Conservation (phyloP, 2,113 vertebrate species). For the Puntigrus tetrazona region DNA sequence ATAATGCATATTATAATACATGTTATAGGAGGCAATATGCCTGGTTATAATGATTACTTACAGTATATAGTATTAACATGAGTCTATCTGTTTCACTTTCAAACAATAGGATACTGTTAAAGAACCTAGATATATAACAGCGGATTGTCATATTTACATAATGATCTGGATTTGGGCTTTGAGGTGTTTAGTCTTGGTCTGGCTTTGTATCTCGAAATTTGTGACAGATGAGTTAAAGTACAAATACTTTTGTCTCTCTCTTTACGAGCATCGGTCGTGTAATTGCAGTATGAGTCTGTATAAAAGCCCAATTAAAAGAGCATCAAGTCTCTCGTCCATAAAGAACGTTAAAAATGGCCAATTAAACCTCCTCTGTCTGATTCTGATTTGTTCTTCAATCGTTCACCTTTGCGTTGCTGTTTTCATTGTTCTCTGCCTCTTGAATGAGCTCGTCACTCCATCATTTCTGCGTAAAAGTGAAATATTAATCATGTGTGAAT, state of each 20-base stretch:
- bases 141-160: background rate
- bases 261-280: conserved; percentile 20
- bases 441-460: background rate
- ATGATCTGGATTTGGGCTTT: background rate
- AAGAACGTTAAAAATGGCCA: conserved; percentile 24
- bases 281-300: conserved; percentile 3
- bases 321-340: conserved; percentile 31
- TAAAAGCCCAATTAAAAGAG: conserved; percentile 18
- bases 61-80: background rate
- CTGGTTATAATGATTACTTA: background rate
- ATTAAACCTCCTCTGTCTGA: conserved; percentile 4
- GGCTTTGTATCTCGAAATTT: background rate
- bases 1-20: too few relatives aligned
- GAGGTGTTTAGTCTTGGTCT: background rate
- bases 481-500: background rate
- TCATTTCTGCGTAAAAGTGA: background rate
- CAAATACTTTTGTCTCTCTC: background rate
- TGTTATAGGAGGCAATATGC: too few relatives aligned
- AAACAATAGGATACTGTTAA: background rate
- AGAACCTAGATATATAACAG: background rate
- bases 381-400: conserved; percentile 19
- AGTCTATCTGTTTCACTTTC: background rate
- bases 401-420: background rate
- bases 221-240: background rate
- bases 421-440: background rate